phyloP scores from a whole-genome alignment of 2,797 vertebrate genomes.

The Myotis planiceps region DNA sequence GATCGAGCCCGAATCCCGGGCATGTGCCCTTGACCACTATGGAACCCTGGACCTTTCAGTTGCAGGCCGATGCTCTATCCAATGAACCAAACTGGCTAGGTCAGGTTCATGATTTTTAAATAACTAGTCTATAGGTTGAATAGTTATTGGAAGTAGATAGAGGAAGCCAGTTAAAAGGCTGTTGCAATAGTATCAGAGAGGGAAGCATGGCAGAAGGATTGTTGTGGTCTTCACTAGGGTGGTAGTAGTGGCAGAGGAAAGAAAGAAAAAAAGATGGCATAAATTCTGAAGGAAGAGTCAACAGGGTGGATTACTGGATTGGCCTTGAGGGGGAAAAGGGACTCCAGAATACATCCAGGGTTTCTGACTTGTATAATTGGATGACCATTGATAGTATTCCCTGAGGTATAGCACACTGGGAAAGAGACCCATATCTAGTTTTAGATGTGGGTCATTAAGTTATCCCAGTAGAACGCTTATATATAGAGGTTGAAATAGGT shows the following conservation, averaged over 20 bases:
- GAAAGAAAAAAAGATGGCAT: neutral
- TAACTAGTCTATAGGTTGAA: neutral
- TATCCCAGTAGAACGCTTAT: neutral
- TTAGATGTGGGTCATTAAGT: neutral
- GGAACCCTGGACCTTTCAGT: too few relatives aligned
- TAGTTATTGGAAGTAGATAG: neutral
- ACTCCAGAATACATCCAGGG: neutral
- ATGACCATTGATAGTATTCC: neutral
- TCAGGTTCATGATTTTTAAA: neutral
- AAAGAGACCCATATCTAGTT: neutral
- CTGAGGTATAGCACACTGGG: neutral
- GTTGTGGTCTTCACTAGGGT: neutral
- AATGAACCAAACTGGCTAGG: too few relatives aligned
- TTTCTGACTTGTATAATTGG: neutral
- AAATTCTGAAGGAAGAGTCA: neutral
- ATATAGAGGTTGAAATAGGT: neutral
- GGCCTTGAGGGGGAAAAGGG: neutral
- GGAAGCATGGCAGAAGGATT: neutral
- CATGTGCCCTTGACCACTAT: too few relatives aligned
- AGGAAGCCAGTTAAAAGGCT: neutral
- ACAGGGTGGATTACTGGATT: neutral
- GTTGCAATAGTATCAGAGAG: neutral
- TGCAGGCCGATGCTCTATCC: too few relatives aligned
- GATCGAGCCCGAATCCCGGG: too few relatives aligned
- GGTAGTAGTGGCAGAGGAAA: neutral